These are phyloP conservation scores for Actinia equina DNA, from an alignment of 64 coral and sea anemone species.

Conservation along the genomic window DNA sequence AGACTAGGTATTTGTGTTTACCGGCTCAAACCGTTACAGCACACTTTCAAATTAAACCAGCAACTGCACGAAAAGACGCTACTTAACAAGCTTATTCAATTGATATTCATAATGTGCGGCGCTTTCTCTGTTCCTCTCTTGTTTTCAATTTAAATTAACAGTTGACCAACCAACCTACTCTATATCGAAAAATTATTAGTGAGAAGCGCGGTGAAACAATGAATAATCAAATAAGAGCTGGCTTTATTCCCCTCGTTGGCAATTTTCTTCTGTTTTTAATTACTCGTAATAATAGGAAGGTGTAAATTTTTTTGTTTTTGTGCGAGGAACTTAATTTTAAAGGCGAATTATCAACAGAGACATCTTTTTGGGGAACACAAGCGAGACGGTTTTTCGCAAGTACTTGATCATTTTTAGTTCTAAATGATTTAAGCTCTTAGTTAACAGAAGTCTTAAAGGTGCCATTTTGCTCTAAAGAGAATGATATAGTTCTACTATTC, in stretches of 20 bases:
- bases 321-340: background rate
- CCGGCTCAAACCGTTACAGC: background rate
- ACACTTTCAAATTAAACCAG: background rate
- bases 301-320: background rate
- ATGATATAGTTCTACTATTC: background rate
- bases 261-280: background rate
- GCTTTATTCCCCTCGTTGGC: background rate
- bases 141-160: conserved; percentile 20
- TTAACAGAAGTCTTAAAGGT: conserved; percentile 2
- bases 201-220: background rate
- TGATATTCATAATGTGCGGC: background rate
- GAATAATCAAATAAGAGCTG: background rate
- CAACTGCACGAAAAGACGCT: background rate
- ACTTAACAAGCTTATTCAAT: conserved; percentile 1
- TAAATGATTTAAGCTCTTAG: conserved; percentile 4
- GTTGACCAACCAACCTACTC: background rate
- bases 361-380: background rate
- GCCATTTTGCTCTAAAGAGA: background rate
- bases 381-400: background rate
- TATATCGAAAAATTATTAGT: conserved; percentile 11
- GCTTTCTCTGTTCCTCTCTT: background rate
- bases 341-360: background rate
- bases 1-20: conserved; percentile 11
- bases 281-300: background rate
- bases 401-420: background rate